These are phyloP conservation scores for Drosophila lutescens DNA, from an alignment of 2,888 invertebrate species.

Conservation along the genomic window DNA sequence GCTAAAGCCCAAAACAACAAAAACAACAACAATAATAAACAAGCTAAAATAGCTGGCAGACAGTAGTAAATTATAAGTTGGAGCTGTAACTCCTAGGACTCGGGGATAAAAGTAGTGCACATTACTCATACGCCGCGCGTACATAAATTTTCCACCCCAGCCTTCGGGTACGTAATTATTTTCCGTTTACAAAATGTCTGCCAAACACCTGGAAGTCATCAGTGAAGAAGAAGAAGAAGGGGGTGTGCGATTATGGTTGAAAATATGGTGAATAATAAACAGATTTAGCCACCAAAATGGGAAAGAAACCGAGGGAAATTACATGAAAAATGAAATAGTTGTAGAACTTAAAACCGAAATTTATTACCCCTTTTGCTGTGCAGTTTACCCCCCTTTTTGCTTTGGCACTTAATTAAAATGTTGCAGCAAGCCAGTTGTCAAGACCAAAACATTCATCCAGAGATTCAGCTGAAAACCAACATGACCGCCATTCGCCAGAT, in stretches of 20 bases:
- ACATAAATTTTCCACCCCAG: constrained; percentile 66
- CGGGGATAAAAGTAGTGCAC: constrained; percentile 63
- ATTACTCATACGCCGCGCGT: constrained; percentile 73
- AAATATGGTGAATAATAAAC: constrained; percentile 23
- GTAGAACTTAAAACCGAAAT: constrained; percentile 19
- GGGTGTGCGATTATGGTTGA: constrained; percentile 3
- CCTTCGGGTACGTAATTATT: constrained; percentile 66
- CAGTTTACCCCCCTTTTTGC: constrained; percentile 3
- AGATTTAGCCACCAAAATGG: not conserved
- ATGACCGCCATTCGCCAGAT: constrained; percentile 30
- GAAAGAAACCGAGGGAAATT: not conserved
- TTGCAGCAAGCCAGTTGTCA: constrained; percentile 22
- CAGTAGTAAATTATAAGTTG: constrained; percentile 76
- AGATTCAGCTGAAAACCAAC: constrained; percentile 22
- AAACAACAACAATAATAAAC: constrained; percentile 52
- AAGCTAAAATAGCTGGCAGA: constrained; percentile 70
- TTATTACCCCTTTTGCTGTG: constrained; percentile 6
- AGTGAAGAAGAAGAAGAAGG: not conserved
- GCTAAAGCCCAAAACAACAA: constrained; percentile 23
- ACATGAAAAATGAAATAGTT: constrained; percentile 13
- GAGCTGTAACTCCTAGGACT: constrained; percentile 42
- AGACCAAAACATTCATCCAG: constrained; percentile 25
- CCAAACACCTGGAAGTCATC: constrained; percentile 50
- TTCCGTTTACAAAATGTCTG: constrained; percentile 73
- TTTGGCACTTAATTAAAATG: constrained; percentile 65